Conservation (phyloP, 30 jellyfish, hydroid and myxozoan genomes). For the Pelagia noctiluca region DNA sequence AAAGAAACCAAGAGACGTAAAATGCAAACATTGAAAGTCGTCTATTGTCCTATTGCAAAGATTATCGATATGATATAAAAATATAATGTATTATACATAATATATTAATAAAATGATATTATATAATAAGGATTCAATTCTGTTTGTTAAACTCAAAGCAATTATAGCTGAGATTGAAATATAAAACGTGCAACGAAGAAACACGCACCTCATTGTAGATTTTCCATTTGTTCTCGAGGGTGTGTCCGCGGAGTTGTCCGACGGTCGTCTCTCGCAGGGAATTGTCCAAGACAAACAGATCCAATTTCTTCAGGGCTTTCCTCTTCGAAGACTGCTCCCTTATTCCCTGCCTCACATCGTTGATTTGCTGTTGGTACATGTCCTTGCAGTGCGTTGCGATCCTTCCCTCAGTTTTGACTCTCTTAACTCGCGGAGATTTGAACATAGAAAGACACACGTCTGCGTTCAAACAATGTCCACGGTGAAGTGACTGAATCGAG, state of each 20-base stretch:
- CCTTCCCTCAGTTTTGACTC: too few relatives aligned
- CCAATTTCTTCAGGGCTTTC: constrained; percentile 56
- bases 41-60: not conserved
- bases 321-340: constrained; percentile 16
- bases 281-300: constrained; percentile 69
- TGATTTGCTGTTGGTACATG: constrained; percentile 54
- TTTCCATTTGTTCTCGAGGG: constrained; percentile 73
- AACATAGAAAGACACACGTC: too few relatives aligned
- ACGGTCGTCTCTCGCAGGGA: constrained; percentile 77
- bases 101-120: not conserved
- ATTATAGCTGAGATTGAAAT: not conserved
- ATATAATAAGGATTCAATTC: not conserved
- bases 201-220: constrained; percentile 59
- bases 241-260: constrained; percentile 75
- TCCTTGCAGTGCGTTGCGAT: too few relatives aligned
- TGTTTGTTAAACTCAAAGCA: not conserved
- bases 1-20: too few relatives aligned
- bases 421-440: too few relatives aligned
- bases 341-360: constrained; percentile 25
- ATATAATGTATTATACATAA: not conserved
- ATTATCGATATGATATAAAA: not conserved
- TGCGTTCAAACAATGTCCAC: too few relatives aligned
- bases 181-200: not conserved
- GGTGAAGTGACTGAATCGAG: too few relatives aligned
- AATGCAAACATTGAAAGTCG: not conserved